Evolutionary conservation across 2,797 vertebrate genomes (phyloP).

Genomic region (Leucoraja ocellata): DNA sequence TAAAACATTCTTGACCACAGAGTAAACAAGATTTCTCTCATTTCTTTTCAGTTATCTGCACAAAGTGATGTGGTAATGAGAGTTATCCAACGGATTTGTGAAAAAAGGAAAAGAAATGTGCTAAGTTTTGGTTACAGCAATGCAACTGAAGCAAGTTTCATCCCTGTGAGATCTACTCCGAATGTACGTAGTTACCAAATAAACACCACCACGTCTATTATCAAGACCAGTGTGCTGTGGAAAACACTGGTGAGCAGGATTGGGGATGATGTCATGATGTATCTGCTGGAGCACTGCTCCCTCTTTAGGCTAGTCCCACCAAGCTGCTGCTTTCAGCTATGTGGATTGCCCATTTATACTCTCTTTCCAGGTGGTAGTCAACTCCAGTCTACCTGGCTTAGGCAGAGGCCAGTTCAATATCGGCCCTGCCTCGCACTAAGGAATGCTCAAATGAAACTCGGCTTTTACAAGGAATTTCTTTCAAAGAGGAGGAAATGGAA

Average conservation of each 20-base stretch:
- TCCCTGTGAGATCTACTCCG: conserved; percentile 49
- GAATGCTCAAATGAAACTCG: conserved; percentile 43
- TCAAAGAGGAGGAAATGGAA: conserved; percentile 41
- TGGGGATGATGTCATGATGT: conserved; percentile 76
- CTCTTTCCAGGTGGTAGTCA: conserved; percentile 48
- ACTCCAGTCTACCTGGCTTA: conserved; percentile 44
- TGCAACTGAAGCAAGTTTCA: conserved; percentile 52
- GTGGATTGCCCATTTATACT: conserved; percentile 78
- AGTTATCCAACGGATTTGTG: conserved; percentile 73
- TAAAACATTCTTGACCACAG: background rate
- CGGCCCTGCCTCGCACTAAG: conserved; percentile 42
- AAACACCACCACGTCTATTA: conserved; percentile 66
- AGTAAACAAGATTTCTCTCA: background rate
- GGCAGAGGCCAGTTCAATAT: conserved; percentile 29
- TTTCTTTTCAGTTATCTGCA: conserved; percentile 64
- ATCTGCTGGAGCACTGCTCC: conserved; percentile 75
- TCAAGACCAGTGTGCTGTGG: conserved; percentile 74
- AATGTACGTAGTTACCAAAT: conserved; percentile 66
- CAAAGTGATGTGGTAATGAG: conserved; percentile 72
- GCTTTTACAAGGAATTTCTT: conserved; percentile 39
- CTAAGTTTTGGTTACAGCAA: conserved; percentile 65
- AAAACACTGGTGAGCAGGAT: conserved; percentile 67
- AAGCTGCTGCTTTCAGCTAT: conserved; percentile 78
- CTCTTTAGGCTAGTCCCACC: conserved; percentile 77
- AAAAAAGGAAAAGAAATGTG: conserved; percentile 72